Evolutionary conservation across 2,113 vertebrate species (phyloP).

Genomic region (Tychaedon coryphoeus): DNA sequence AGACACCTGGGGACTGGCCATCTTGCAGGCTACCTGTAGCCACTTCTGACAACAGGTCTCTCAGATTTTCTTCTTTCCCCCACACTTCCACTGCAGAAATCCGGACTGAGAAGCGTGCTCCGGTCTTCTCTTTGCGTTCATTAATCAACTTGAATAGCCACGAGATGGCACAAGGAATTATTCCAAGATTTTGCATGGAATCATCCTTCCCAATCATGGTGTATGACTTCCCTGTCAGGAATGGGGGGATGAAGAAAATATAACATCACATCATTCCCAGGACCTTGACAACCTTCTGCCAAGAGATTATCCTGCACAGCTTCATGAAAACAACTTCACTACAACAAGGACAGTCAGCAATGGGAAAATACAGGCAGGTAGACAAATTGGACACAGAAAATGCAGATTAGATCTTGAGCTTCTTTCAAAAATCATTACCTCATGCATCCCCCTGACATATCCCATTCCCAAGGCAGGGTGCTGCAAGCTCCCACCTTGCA

Average conservation of each 20-base stretch:
- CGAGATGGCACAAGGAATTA: slow-evolving; percentile 98
- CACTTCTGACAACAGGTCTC: slow-evolving; percentile 93
- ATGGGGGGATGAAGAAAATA: neutral
- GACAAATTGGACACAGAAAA: neutral
- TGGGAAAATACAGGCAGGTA: neutral
- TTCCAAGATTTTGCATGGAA: slow-evolving; percentile 93
- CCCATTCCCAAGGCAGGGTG: neutral
- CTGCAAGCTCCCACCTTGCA: neutral
- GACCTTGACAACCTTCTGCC: neutral
- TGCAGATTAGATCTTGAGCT: neutral
- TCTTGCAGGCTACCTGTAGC: slow-evolving; percentile 95
- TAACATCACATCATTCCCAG: neutral
- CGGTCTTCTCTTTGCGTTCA: slow-evolving; percentile 95
- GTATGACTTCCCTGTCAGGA: slow-evolving; percentile 89
- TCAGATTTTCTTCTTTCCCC: slow-evolving; percentile 96
- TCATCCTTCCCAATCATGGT: slow-evolving; percentile 97
- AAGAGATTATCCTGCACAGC: neutral
- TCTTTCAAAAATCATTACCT: neutral
- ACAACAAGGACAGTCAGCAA: neutral
- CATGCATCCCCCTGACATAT: neutral
- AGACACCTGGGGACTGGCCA: slow-evolving; percentile 97
- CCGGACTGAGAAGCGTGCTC: slow-evolving; percentile 95
- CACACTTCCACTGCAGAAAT: slow-evolving; percentile 98
- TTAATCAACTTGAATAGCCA: slow-evolving; percentile 98
- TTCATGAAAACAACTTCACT: neutral